These are phyloP conservation scores for Thalassoma bifasciatum DNA, from an alignment of 2,113 vertebrate genomes.

Conservation along the genomic window DNA sequence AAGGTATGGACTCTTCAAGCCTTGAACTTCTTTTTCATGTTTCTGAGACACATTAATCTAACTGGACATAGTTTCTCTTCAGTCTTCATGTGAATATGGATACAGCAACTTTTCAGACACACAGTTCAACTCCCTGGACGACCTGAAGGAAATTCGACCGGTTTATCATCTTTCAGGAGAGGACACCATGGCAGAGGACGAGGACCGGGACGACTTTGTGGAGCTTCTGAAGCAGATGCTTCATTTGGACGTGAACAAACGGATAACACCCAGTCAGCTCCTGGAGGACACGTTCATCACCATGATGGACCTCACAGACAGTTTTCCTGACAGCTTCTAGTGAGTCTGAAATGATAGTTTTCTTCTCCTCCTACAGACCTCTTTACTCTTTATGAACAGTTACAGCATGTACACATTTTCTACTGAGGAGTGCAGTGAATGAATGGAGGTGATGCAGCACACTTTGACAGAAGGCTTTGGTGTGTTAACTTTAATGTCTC, in stretches of 20 bases:
- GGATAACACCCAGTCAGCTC: conserved; percentile 4
- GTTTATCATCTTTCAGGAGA: not conserved
- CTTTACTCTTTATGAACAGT: too few species aligned
- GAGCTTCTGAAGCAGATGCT: conserved; percentile 20
- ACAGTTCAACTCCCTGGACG: conserved; percentile 2
- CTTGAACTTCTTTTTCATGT: not conserved
- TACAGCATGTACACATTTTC: too few species aligned
- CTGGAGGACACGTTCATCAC: conserved; percentile 7
- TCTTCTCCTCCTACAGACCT: too few species aligned
- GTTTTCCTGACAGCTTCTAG: conserved; percentile 8
- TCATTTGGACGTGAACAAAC: not conserved
- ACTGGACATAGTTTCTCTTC: not conserved
- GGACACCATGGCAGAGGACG: conserved; percentile 2
- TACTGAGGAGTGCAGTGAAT: too few species aligned
- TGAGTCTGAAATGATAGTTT: not conserved
- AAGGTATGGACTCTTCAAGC: not conserved
- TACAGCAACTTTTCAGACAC: accelerated
- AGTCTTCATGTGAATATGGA: not conserved
- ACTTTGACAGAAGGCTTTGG: too few species aligned
- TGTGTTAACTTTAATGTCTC: too few species aligned
- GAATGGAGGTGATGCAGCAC: too few species aligned
- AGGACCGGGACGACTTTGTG: not conserved
- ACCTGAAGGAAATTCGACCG: not conserved
- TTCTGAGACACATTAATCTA: not conserved
- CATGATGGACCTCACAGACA: not conserved